Base-by-base conservation (phyloP, 2,888 invertebrate genomes). In the Adelphocoris suturalis region DNA sequence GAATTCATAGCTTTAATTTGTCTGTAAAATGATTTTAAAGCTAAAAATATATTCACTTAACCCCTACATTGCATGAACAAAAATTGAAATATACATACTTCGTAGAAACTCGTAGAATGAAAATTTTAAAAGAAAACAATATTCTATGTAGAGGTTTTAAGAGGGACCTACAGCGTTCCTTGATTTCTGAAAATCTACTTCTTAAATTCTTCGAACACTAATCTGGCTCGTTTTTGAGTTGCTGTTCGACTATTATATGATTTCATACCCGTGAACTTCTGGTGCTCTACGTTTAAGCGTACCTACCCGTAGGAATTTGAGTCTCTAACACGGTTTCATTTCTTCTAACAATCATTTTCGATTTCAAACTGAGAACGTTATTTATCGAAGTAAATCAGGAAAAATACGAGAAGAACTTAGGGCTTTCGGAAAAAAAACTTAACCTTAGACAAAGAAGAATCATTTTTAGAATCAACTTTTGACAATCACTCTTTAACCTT, bases 401-500 rank as follows among this genome's bases (percentile, higher is more conserved):
- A 85, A 52, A 61, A 85, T 75, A 86, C 75, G 86, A 86, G 86
- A 86, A 86, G 86, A 86, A 86, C 46, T 37, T 47, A 86, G 86
- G 86, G 86, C 86, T 86, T 86, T 86, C 86, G 86, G 48, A 86
- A 75, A 86, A 86, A 86, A 82, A 46, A 75, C 46, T 57, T 61
- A 85, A 28, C 47, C 61, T 86, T 86, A 86, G 48, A 68, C 23
- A 23, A 68, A 75, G 85, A 52, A 86, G 68, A 86, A 86, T 86
- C 86, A 86, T 48, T 86, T 52, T 68, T 78, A 88, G 88, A 88
- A 88, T 88, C 88, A 88, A 88, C 88, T 88, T 86, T 88, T 88
- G 88, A 88, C 88, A 88, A 88, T 88, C 88, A 88, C 80, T 88
- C 78, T 52, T 55, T 88, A 88, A 88, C 88, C 88, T 88, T 88